Evolutionary conservation across 1,140 invertebrate species (phyloP), one percentile per base, ranked within the genome.

Genomic region (Oncopodura yosiiana): DNA sequence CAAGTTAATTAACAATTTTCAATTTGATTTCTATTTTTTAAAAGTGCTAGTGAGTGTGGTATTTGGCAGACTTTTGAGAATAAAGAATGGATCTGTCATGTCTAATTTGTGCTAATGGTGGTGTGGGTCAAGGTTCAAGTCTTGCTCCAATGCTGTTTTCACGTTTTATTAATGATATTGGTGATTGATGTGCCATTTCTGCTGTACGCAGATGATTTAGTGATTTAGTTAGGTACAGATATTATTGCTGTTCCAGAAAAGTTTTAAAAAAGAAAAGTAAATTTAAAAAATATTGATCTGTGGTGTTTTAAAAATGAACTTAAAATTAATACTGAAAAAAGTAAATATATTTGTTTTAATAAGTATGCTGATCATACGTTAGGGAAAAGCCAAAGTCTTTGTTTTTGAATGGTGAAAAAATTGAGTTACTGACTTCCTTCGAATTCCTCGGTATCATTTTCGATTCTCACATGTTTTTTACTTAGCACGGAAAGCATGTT

Each of bases 81-180:
- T n/a, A n/a, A n/a, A n/a, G n/a, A n/a, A n/a, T n/a, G n/a, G n/a
- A n/a, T n/a, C n/a, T n/a, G n/a, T n/a, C n/a, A n/a, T n/a, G n/a
- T n/a, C n/a, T n/a, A n/a, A n/a, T n/a, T n/a, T 62, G 63, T n/a
- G n/a, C n/a, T n/a, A n/a, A n/a, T n/a, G n/a, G n/a, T n/a, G n/a
- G n/a, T 18, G 66, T 68, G 0, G 63, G 64, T 0, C 68, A 67
- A 50, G 68, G 68, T 0, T 67, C 67, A 23, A 50, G 62, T 0
- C 42, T 68, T 1, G 61, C 63, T 2, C 65, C 64, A 19, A 34
- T 58, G 2, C 48, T 68, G 16, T 68, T 61, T 44, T 55, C 54
- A 9, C 37, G 64, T 3, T 67, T 59, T 42, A 62, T 58, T 0
- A 63, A 58, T 32, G 65, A 66, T 39, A 60, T 66, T 5, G 57